Conservation (phyloP, 2,888 invertebrate genomes). For the Drosophila kanekoi region DNA sequence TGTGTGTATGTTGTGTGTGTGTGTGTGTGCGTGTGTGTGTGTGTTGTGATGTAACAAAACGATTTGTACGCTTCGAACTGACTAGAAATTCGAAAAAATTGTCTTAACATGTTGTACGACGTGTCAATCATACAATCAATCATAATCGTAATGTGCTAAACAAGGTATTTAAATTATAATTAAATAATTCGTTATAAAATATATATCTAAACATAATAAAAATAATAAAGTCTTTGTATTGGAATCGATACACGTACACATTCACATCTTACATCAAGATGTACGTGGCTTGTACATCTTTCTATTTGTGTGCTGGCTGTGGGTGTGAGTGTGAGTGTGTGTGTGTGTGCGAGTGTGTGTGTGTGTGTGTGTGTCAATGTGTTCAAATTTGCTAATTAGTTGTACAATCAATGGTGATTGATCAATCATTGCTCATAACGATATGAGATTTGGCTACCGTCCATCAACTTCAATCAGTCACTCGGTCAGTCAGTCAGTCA, state of each 20-base stretch:
- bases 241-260: conserved; percentile 59
- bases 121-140: conserved; percentile 36
- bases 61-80: conserved; percentile 62
- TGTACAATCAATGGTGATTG: conserved; percentile 40
- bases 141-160: conserved; percentile 27
- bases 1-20: conserved; percentile 15
- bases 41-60: conserved; percentile 44
- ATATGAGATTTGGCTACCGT: conserved; percentile 31
- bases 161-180: conserved; percentile 34
- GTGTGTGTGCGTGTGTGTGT: conserved; percentile 10
- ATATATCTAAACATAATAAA: conserved; percentile 54
- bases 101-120: conserved; percentile 35
- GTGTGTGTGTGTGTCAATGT: conserved; percentile 12
- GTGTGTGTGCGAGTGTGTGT: conserved; percentile 9
- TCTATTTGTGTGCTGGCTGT: conserved; percentile 3
- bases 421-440: conserved; percentile 43
- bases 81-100: conserved; percentile 62
- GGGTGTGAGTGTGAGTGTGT: neutral
- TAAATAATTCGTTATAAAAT: conserved; percentile 46
- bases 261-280: conserved; percentile 24
- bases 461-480: conserved; percentile 33
- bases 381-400: conserved; percentile 50
- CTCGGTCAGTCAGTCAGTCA: conserved; percentile 33
- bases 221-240: conserved; percentile 69
- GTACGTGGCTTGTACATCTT: conserved; percentile 15